These are phyloP conservation scores for Halesus radiatus DNA, from an alignment of 1,140 invertebrate genomes.

Conservation along the genomic window DNA sequence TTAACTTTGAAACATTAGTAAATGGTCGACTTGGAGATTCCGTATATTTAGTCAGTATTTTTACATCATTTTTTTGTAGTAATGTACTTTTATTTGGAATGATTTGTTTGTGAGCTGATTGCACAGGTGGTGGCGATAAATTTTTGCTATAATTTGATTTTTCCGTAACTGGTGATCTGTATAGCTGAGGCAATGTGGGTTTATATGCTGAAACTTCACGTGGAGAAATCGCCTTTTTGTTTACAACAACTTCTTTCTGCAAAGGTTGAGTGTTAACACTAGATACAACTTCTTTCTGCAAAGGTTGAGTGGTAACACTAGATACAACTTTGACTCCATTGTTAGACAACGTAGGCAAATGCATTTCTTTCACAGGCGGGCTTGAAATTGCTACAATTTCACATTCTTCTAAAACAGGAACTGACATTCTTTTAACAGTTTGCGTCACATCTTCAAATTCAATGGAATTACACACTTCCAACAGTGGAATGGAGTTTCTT, in stretches of 20 bases:
- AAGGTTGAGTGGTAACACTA: background rate
- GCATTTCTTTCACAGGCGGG: background rate
- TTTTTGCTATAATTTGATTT: background rate
- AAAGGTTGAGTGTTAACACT: background rate
- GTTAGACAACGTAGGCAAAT: background rate
- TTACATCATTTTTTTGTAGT: background rate
- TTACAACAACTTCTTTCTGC: background rate
- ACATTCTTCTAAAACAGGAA: constrained; percentile 11
- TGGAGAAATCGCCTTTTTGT: background rate
- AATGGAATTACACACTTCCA: constrained; percentile 8
- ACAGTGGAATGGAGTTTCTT: constrained; percentile 63
- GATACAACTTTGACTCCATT: background rate
- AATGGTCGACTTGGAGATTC: constrained; percentile 15
- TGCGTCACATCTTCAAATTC: constrained; percentile 22
- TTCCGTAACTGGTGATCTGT: background rate
- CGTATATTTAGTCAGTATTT: constrained; percentile 1
- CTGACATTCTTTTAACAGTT: constrained; percentile 18
- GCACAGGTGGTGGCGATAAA: background rate
- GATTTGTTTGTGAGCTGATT: background rate
- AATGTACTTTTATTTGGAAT: background rate
- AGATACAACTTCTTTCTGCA: background rate
- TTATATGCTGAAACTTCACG: background rate
- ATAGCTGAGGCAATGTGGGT: background rate
- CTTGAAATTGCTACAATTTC: background rate
- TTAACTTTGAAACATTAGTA: constrained; percentile 32